A percentile compares a stretch with the other conserved stretches of the same genome.
Evolutionary conservation across 2,113 vertebrate genomes (phyloP).

Genomic region (Phylloscopus whistleri): DNA sequence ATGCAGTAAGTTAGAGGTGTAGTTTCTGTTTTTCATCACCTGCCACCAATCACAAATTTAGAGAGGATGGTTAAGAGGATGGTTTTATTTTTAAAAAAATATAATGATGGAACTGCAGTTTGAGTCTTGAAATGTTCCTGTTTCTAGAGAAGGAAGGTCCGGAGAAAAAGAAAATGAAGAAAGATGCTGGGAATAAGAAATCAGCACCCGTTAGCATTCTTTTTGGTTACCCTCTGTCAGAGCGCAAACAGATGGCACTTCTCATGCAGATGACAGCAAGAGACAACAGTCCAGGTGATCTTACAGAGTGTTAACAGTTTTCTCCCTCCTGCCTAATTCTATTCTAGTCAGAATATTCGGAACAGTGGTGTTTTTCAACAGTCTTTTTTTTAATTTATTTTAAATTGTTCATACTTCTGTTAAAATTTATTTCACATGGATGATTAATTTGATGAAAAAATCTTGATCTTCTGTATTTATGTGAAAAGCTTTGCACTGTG

Average conservation of each 20-base stretch:
- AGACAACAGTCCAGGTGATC: slow-evolving; percentile 96
- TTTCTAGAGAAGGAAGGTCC: slow-evolving; percentile 95
- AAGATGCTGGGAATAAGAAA: slow-evolving; percentile 91
- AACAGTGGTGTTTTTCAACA: not conserved
- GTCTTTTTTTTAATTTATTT: not conserved
- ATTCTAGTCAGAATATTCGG: not conserved
- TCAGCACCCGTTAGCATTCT: slow-evolving; percentile 91
- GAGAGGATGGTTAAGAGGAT: not conserved
- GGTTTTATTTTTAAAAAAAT: not conserved
- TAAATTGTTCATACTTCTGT: not conserved
- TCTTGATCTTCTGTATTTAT: not conserved
- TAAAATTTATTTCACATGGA: not conserved
- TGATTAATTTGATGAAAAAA: not conserved
- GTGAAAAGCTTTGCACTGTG: not conserved
- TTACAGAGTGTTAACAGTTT: not conserved
- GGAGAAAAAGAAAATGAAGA: slow-evolving; percentile 97
- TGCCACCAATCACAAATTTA: not conserved
- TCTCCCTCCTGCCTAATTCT: not conserved
- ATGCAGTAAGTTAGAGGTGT: not conserved
- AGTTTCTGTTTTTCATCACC: not conserved
- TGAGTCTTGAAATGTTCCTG: slow-evolving; percentile 52
- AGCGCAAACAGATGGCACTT: slow-evolving; percentile 98
- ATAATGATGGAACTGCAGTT: not conserved
- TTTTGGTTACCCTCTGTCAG: slow-evolving; percentile 97
- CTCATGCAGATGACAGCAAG: slow-evolving; percentile 99